Percentiles rank a stretch among this genome's conserved stretches.
phyloP scores from a whole-genome alignment of 2,888 invertebrate species.

The Machimus rusticus region DNA sequence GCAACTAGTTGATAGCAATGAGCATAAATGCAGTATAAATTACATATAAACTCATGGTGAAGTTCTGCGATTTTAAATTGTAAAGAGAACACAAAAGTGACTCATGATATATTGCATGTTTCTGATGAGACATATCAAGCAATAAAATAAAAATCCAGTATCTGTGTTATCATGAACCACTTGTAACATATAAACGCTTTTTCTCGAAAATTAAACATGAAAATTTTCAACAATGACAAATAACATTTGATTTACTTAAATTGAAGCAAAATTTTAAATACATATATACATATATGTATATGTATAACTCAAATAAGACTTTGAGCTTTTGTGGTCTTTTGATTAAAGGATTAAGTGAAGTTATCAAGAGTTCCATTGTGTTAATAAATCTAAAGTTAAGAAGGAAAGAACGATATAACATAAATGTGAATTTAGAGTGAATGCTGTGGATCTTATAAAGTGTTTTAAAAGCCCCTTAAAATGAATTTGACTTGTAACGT shows the following conservation, averaged over 20 bases:
- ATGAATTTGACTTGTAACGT: neutral
- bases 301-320: neutral
- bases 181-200: neutral
- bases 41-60: neutral
- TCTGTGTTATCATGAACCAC: neutral
- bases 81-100: neutral
- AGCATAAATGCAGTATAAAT: neutral
- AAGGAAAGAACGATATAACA: neutral
- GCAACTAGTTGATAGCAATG: neutral
- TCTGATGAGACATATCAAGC: neutral
- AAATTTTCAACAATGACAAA: neutral
- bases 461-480: neutral
- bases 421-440: neutral
- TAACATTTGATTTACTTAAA: neutral
- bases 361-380: neutral
- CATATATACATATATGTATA: no score
- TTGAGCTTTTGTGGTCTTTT: neutral
- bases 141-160: neutral
- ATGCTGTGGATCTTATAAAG: neutral
- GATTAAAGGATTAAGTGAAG: neutral
- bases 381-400: neutral
- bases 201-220: neutral
- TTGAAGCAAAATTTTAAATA: no score
- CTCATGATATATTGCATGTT: neutral
- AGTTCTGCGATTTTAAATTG: neutral